These are phyloP conservation scores for Uropetala carovei DNA, from an alignment of 2,888 invertebrate species.

Conservation along the genomic window DNA sequence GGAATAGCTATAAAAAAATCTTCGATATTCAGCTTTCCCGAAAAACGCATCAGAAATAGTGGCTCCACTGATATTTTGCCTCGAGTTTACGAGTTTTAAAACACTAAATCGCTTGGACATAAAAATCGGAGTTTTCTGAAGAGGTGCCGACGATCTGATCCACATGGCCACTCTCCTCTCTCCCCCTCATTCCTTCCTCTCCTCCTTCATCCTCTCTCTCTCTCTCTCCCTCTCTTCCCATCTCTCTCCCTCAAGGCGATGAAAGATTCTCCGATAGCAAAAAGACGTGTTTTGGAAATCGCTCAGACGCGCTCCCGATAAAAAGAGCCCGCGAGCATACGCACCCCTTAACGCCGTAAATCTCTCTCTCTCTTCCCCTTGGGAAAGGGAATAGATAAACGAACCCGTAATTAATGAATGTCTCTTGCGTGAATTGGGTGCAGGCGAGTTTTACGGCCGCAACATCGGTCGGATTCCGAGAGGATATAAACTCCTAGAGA, in stretches of 20 bases:
- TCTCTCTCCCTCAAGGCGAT: background rate
- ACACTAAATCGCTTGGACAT: background rate
- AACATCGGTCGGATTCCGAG: background rate
- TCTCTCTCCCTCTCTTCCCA: background rate
- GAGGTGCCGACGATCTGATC: background rate
- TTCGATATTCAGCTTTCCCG: too few species aligned
- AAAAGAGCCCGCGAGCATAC: background rate
- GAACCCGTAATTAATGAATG: background rate
- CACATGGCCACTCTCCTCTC: too few species aligned
- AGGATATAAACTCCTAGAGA: background rate
- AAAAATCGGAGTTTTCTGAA: background rate
- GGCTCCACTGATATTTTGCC: too few species aligned
- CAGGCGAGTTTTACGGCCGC: background rate
- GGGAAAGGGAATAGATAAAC: background rate
- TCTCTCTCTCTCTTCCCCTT: background rate
- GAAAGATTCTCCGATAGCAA: background rate
- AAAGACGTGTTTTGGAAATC: too few species aligned
- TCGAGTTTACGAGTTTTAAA: background rate
- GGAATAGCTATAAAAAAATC: too few species aligned
- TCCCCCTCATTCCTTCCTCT: background rate
- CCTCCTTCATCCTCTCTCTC: background rate
- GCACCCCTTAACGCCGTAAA: background rate
- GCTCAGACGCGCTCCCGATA: background rate
- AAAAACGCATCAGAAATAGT: too few species aligned
- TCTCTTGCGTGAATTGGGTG: background rate